Percentiles rank a stretch among this genome's conserved stretches.
Evolutionary conservation across 2,888 invertebrate species (phyloP).

Genomic region (Ellobium chinense): DNA sequence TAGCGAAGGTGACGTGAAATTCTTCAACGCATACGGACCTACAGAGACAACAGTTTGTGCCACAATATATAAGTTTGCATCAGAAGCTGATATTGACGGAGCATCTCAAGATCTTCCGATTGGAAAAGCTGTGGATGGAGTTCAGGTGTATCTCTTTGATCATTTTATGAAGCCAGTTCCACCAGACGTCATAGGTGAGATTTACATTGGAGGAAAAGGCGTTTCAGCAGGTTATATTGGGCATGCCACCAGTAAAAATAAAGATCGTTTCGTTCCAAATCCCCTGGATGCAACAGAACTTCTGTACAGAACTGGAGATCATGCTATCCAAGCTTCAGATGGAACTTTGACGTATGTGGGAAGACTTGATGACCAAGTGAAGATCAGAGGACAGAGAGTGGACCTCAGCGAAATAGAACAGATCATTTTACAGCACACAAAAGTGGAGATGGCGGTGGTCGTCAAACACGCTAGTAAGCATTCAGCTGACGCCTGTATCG

Average conservation of each 20-base stretch:
- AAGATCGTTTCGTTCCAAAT: conserved; percentile 69
- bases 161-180: conserved; percentile 85
- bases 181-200: conserved; percentile 88
- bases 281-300: conserved; percentile 63
- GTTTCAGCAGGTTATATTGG: conserved; percentile 88
- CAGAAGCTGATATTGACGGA: conserved; percentile 58
- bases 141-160: conserved; percentile 89
- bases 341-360: conserved; percentile 86
- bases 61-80: conserved; percentile 85
- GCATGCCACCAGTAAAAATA: conserved; percentile 83
- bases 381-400: conserved; percentile 86
- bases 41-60: conserved; percentile 96
- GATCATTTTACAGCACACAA: conserved; percentile 61
- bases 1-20: conserved; percentile 81
- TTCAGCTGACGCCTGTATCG: conserved; percentile 53
- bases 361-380: conserved; percentile 86
- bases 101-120: conserved; percentile 87
- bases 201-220: conserved; percentile 90
- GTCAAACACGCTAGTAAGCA: conserved; percentile 56
- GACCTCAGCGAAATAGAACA: conserved; percentile 90
- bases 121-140: conserved; percentile 90
- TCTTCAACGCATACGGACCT: conserved; percentile 94
- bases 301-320: conserved; percentile 92
- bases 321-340: conserved; percentile 85
- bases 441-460: conserved; percentile 62